Percentiles rank a stretch among this genome's conserved stretches.
Conservation (phyloP, 2,888 invertebrate species). For the Branchipolynoe longqiensis region DNA sequence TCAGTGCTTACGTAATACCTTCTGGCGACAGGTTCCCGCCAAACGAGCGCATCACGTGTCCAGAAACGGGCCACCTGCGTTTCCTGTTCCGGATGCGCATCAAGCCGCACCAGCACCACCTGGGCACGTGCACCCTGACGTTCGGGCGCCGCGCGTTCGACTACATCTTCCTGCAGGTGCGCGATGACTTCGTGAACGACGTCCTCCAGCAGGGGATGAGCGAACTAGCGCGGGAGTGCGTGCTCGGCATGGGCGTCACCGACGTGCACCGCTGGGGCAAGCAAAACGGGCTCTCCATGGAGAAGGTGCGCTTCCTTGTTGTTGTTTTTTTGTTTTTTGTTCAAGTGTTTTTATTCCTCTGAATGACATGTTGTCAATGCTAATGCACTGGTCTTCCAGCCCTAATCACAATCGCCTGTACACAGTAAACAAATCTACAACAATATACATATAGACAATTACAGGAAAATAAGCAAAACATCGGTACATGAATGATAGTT, state of each 20-base stretch:
- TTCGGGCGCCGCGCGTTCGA: conserved; percentile 49
- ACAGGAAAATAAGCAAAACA: too few relatives aligned
- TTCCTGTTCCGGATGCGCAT: conserved; percentile 25
- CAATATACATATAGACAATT: too few relatives aligned
- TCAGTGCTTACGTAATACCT: too few relatives aligned
- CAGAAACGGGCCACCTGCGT: neutral
- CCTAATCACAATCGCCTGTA: too few relatives aligned
- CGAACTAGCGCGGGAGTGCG: conserved; percentile 51
- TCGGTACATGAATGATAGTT: too few relatives aligned
- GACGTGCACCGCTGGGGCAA: conserved; percentile 61
- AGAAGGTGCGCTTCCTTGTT: too few relatives aligned
- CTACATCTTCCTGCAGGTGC: conserved; percentile 63
- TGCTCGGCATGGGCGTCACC: conserved; percentile 60
- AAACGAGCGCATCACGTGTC: neutral
- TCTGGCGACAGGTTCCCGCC: too few relatives aligned
- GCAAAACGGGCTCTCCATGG: conserved; percentile 38
- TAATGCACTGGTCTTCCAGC: too few relatives aligned
- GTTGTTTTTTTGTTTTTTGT: too few relatives aligned
- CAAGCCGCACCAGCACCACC: conserved; percentile 8
- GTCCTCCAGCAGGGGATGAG: neutral
- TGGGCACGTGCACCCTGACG: neutral
- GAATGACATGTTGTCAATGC: too few relatives aligned
- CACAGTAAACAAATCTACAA: too few relatives aligned
- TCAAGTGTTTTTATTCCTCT: too few relatives aligned
- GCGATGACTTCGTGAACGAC: conserved; percentile 62